Evolutionary conservation across 2,113 vertebrate genomes (phyloP), one percentile per base, ranked within the genome.

Genomic region (Seriola rivoliana): DNA sequence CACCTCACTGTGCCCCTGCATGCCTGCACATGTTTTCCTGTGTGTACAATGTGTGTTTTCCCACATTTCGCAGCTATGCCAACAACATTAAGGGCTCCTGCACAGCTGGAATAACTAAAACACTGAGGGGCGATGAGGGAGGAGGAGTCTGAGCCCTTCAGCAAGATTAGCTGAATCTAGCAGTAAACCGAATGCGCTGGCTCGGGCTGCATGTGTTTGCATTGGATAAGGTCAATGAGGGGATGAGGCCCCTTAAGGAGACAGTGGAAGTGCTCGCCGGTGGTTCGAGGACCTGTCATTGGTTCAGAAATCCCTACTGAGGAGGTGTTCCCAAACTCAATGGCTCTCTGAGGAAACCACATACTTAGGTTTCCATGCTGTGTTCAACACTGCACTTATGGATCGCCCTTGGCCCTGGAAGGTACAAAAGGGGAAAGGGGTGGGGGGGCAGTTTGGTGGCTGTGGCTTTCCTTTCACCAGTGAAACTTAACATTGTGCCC

Each of bases 101-200:
- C 92, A 92, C 93, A 93, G 92, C 92, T 93, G 92, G 93, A 92
- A 94, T 75, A 93, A 91, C 92, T 92, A 85, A 93, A 93, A 92
- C 86, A 92, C 86, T 78, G 82, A 86, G 85, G 87, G 90, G 85
- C 46, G 55, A 72, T 76, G 78, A 44, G 48, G 77, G 73, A 40
- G 75, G 76, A 34, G 75, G 72, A 71, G 70, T 52, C 68, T 32
- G 25, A 83, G 60, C 75, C 88, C 87, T 71, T 71, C 7, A 78
- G 85, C 57, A 0, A 91, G 86, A 90, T 93, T 91, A 91, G 82
- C 90, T 88, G 88, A 91, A 93, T 89, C 76, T 66, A 87, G 85
- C 91, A 91, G 84, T 90, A 91, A 91, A 85, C 88, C 76, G 78
- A 91, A 87, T 40, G 59, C 63, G 65, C 86, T 81, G 79, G 72